Evolutionary conservation across 2,113 vertebrate genomes (phyloP), one percentile per base, ranked within the genome.

Genomic region (Sturnus vulgaris): DNA sequence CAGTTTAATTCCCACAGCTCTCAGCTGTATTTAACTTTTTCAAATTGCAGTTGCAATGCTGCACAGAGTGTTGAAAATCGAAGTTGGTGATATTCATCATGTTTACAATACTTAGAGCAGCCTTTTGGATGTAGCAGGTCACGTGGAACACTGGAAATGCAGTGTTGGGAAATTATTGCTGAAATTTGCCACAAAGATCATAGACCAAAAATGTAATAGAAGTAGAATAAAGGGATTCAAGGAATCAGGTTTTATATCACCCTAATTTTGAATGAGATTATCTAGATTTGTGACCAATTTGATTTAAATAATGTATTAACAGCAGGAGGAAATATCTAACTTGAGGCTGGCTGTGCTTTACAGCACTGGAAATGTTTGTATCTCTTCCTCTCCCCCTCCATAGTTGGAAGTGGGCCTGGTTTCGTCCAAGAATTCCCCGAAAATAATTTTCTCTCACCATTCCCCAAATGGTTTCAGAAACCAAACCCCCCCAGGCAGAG

Each of bases 401-500:
- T 0, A 30, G 37, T 0, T 64, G 7, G 25, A 47, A 63, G 25
- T 6, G 37, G 37, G 14, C 47, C 31, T 18, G 1, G 60, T 87
- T 64, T 14, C 80, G 40, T 8, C 5, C 42, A 55, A 19, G 8
- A 44, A 5, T 30, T 50, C 64, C 50, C 61, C 3, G 13, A 21
- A 63, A 42, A 16, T 9, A 0, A 3, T 47, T 64, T 68, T 16
- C 15, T 50, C 50, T 49, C 47, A 3, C 57, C 55, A 1, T 11
- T 31, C 7, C 46, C 56, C 42, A 33, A n/a, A 24, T 0, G 9
- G 30, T 46, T 49, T 28, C 7, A 19, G 39, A 49, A 11, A n/a
- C 5, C 6, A 40, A 53, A 5, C 0, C 3, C 40, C 42, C 40
- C 22, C 17, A 5, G 0, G 28, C 44, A 4, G 53, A 4, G 35